A percentile compares a stretch with the other conserved stretches of the same genome.
These are phyloP conservation scores for Pachyuromys duprasi DNA, from an alignment of 2,797 vertebrate species.

Conservation along the genomic window DNA sequence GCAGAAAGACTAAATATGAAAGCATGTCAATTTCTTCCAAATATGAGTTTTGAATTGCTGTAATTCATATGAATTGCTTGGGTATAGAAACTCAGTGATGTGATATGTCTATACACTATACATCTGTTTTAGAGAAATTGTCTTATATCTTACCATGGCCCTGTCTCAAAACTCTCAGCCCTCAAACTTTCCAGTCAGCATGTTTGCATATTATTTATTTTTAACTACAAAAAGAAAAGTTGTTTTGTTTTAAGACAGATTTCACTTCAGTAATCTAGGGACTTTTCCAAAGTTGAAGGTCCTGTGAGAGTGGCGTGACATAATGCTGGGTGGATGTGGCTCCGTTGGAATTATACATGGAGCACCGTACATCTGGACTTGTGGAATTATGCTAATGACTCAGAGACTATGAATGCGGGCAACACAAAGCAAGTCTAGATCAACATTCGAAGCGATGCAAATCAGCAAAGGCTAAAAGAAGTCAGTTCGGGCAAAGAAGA, in stretches of 20 bases:
- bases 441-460: background rate
- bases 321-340: background rate
- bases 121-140: constrained; percentile 1
- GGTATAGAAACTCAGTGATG: background rate
- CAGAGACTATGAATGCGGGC: background rate
- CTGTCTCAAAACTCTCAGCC: background rate
- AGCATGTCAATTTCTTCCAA: constrained; percentile 20
- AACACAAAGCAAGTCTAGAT: constrained; percentile 25
- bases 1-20: background rate
- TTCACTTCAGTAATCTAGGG: background rate
- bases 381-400: background rate
- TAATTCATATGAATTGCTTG: background rate
- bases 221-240: background rate
- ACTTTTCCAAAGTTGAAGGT: background rate
- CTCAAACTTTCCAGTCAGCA: constrained; percentile 36
- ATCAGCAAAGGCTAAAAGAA: constrained; percentile 40
- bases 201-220: background rate
- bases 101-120: background rate
- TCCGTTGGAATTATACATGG: background rate
- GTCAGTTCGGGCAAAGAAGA: constrained; percentile 20
- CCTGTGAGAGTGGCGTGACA: background rate
- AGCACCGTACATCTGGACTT: background rate
- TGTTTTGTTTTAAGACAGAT: background rate
- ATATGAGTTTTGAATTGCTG: background rate
- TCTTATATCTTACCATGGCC: background rate